Base-by-base conservation (phyloP, 2,888 invertebrate species). In the Petrolisthes cinctipes region DNA sequence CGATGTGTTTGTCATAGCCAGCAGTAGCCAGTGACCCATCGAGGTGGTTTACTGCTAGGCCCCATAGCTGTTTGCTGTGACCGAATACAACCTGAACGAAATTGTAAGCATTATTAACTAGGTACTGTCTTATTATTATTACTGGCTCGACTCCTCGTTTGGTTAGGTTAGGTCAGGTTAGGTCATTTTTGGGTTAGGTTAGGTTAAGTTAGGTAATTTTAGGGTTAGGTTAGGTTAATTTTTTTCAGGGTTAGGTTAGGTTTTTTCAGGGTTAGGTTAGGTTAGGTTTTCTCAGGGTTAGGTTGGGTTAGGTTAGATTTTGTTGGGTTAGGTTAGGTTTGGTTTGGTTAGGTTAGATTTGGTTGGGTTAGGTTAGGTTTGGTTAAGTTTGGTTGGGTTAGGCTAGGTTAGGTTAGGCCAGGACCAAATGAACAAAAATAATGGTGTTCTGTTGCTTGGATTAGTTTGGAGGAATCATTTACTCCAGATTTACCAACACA, bases 1-100 rank as follows among this genome's bases (percentile, higher is more conserved):
- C 97, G 90, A 98, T 96, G 91, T 96, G 96, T 92, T 97, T 97
- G 97, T n/a, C n/a, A n/a, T n/a, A n/a, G n/a, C n/a, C n/a, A n/a
- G n/a, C n/a, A n/a, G n/a, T n/a, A n/a, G n/a, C 97, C 92, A 97
- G 97, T 91, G 97, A 95, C 93, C 97, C 97, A 92, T 97, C 97
- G 91, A 97, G 97, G 0, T 97, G 97, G 93, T 98, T 97, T 1
- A 97, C 96, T 4, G 97, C 97, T 86, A 98, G 93, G 0, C 97
- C 97, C 95, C 96, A 96, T 4, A 98, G 94, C 92, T 96, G 97
- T 86, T 97, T 95, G 84, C 96, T 96, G 93, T 98, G 97, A 0
- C 98, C 98, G 92, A 98, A 97, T 57, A 97, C 95, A 57, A 97
- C 95, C 95, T 96, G 92, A 4, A 71, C 17, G 23, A 86, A 11